A percentile compares a stretch with the other conserved stretches of the same genome.
phyloP scores from a whole-genome alignment of 2,888 invertebrate genomes.

The Shargacucullia verbasci region DNA sequence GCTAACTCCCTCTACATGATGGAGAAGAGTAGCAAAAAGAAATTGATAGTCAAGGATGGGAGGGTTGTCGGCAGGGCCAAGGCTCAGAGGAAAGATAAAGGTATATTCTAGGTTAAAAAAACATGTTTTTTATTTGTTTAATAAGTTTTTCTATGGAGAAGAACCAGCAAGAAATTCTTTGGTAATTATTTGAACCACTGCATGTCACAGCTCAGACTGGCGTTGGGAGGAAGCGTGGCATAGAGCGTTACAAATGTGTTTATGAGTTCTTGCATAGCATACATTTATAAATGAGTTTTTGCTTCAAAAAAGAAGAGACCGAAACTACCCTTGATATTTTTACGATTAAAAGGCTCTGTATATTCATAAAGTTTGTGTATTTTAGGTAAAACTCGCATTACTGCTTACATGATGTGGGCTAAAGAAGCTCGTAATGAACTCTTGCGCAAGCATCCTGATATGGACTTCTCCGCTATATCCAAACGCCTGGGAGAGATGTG shows the following conservation, averaged over 20 bases:
- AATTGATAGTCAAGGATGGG: constrained; percentile 89
- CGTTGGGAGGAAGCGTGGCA: too few species aligned
- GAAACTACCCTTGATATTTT: too few species aligned
- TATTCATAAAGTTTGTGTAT: neutral
- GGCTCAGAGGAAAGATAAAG: constrained; percentile 94
- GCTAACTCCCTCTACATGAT: constrained; percentile 93
- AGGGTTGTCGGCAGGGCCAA: constrained; percentile 92
- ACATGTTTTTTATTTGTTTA: too few species aligned
- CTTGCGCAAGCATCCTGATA: constrained; percentile 91
- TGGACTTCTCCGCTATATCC: constrained; percentile 95
- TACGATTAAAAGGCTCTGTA: too few species aligned
- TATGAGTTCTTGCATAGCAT: too few species aligned
- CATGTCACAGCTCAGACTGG: too few species aligned
- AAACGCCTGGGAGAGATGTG: constrained; percentile 96
- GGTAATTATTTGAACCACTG: too few species aligned
- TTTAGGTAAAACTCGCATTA: constrained; percentile 92
- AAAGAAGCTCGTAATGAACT: constrained; percentile 94
- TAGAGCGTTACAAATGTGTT: too few species aligned
- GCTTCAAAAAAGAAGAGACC: too few species aligned
- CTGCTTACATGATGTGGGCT: constrained; percentile 98
- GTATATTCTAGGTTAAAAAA: constrained; percentile 65
- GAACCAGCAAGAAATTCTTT: too few species aligned
- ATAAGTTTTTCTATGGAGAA: too few species aligned
- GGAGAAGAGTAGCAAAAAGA: constrained; percentile 94
- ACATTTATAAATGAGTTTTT: too few species aligned